These are phyloP conservation scores for Streptopelia turtur DNA, from an alignment of 2,797 vertebrate genomes.

Conservation along the genomic window DNA sequence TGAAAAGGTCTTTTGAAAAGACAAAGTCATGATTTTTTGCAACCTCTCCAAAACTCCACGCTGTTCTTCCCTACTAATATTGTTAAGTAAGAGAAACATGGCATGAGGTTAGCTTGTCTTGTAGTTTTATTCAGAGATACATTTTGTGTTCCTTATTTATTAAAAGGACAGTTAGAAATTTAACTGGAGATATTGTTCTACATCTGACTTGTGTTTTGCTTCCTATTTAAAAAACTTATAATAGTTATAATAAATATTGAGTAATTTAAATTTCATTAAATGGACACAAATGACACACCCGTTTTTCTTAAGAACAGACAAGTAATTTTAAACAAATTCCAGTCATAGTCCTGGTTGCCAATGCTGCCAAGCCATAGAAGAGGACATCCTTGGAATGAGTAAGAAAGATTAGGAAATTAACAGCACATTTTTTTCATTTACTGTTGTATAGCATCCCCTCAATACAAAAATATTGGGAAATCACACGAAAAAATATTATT, in stretches of 20 bases:
- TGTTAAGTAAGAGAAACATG: not conserved
- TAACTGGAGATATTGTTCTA: not conserved
- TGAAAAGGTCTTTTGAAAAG: not conserved
- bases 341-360: not conserved
- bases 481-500: not conserved
- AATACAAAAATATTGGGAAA: not conserved
- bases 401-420: not conserved
- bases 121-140: not conserved
- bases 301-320: not conserved
- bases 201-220: not conserved
- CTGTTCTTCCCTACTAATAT: not conserved
- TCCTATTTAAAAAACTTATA: not conserved
- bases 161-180: not conserved
- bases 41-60: not conserved
- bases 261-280: not conserved
- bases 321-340: not conserved
- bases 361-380: not conserved
- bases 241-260: not conserved
- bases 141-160: not conserved
- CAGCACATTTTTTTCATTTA: not conserved
- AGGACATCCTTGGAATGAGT: not conserved
- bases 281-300: not conserved
- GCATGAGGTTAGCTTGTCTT: not conserved
- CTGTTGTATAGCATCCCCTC: not conserved
- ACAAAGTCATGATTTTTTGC: not conserved